Evolutionary conservation across 2,888 invertebrate species (phyloP).

Genomic region (Trissoscelio sp.): DNA sequence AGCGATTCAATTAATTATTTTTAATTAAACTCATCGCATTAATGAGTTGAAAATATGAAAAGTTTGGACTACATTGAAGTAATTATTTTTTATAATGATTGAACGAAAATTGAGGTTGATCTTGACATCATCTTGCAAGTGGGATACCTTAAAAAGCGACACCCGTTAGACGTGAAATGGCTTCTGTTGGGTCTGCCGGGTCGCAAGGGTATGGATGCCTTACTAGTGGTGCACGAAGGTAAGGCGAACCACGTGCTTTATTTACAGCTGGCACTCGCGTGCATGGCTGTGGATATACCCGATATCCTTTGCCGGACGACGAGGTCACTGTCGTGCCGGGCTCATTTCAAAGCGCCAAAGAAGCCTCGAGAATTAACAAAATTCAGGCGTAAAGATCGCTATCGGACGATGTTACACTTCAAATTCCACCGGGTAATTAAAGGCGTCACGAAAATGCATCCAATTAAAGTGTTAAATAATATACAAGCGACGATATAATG

Average conservation of each 20-base stretch:
- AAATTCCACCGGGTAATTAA: conserved; percentile 55
- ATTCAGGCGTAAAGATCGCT: conserved; percentile 55
- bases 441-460: conserved; percentile 47
- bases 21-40: no score
- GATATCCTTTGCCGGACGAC: conserved; percentile 69
- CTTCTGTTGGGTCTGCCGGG: conserved; percentile 62
- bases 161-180: conserved; percentile 65
- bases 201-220: conserved; percentile 58
- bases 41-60: no score
- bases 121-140: conserved; percentile 21
- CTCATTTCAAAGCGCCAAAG: conserved; percentile 53
- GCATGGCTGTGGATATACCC: conserved; percentile 40
- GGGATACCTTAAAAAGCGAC: conserved; percentile 48
- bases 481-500: not conserved
- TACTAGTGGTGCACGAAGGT: conserved; percentile 63
- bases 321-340: conserved; percentile 73
- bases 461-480: conserved; percentile 34
- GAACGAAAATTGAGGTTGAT: no score
- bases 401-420: conserved; percentile 48
- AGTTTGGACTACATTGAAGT: no score
- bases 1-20: no score
- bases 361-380: conserved; percentile 55
- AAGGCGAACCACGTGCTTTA: conserved; percentile 64
- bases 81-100: no score
- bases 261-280: conserved; percentile 66